A percentile compares a stretch with the other conserved stretches of the same genome.
These are phyloP conservation scores for Propithecus coquereli DNA, from an alignment of 2,113 vertebrate genomes.

Conservation along the genomic window DNA sequence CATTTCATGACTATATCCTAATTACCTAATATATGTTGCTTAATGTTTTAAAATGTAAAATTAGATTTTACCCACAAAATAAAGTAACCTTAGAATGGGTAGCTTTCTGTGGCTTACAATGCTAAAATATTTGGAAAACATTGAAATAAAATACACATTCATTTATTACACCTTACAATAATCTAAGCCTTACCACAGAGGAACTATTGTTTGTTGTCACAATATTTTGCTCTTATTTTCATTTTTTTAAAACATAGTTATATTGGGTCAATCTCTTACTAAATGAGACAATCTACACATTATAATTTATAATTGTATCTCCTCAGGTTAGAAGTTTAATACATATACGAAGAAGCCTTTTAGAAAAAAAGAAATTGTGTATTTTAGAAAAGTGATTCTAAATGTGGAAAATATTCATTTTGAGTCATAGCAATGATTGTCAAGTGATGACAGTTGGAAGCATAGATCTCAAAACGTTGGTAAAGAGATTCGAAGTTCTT, in stretches of 20 bases:
- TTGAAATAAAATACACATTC: not conserved
- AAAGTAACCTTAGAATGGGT: not conserved
- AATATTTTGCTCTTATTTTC: not conserved
- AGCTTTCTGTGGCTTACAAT: not conserved
- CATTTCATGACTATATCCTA: not conserved
- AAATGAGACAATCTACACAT: not conserved
- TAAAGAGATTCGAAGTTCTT: not conserved
- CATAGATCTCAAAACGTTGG: not conserved
- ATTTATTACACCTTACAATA: not conserved
- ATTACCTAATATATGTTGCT: not conserved
- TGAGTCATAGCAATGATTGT: not conserved
- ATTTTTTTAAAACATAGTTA: constrained; percentile 21
- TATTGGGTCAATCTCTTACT: not conserved
- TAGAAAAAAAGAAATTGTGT: not conserved
- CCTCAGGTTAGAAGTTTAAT: not conserved
- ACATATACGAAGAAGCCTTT: constrained; percentile 24
- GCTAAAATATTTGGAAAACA: not conserved
- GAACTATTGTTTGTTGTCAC: not conserved
- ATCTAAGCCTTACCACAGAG: not conserved
- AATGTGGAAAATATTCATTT: not conserved
- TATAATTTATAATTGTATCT: not conserved
- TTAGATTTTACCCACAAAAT: not conserved
- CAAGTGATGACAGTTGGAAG: not conserved
- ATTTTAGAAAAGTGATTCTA: not conserved
- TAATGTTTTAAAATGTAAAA: not conserved